These are phyloP conservation scores for Luehdorfia chinensis DNA, from an alignment of 1,140 invertebrate species.

Conservation along the genomic window DNA sequence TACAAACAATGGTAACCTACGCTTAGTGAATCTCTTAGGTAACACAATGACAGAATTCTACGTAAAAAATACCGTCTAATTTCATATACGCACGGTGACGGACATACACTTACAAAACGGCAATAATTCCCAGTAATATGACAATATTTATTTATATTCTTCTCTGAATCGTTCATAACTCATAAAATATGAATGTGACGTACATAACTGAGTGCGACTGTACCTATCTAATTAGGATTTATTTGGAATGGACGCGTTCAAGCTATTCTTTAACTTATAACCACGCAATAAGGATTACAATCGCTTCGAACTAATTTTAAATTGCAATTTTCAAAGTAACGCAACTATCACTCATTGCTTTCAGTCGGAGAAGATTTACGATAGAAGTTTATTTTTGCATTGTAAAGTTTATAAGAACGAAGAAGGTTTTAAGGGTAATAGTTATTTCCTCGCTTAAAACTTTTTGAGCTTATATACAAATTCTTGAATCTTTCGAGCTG, in stretches of 20 bases:
- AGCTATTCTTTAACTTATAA: background rate
- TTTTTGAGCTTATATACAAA: too few species aligned
- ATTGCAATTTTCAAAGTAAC: conserved; percentile 18
- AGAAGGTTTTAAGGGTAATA: conserved; percentile 3
- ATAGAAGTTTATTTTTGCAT: conserved; percentile 11
- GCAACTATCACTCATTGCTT: conserved; percentile 13
- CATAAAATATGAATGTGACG: conserved; percentile 36
- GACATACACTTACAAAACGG: conserved; percentile 2
- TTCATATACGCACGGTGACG: background rate
- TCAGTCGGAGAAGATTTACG: conserved; percentile 12
- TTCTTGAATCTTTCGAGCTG: too few species aligned
- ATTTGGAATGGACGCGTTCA: background rate
- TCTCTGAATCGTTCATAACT: conserved; percentile 41
- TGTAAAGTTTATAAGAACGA: conserved; percentile 6
- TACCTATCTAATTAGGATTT: conserved; percentile 38
- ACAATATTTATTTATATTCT: conserved; percentile 30
- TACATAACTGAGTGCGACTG: conserved; percentile 24
- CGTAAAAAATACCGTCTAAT: conserved; percentile 6
- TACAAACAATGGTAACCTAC: conserved; percentile 1
- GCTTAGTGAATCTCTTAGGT: conserved; percentile 8
- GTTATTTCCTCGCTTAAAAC: too few species aligned
- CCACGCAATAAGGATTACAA: background rate
- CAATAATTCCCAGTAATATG: conserved; percentile 28
- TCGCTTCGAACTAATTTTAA: background rate
- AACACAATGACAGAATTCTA: conserved; percentile 13